Conservation (phyloP, 1,140 invertebrate genomes). For the Gonatopus flavifemur region DNA sequence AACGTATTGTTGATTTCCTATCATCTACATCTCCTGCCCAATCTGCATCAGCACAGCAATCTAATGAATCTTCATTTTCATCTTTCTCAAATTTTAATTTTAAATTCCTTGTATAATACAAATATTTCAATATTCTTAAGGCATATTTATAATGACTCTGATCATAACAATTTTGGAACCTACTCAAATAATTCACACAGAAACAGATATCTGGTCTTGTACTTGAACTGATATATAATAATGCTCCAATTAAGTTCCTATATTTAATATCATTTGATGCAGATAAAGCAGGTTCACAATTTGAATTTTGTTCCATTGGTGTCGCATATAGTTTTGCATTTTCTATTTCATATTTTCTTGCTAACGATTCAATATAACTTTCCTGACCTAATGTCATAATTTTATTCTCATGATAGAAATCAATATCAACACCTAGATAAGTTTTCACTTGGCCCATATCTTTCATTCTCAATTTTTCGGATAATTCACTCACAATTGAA, state of each 20-base stretch:
- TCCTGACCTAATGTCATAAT: background rate
- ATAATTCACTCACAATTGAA: background rate
- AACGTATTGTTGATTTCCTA: constrained; percentile 1
- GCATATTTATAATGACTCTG: constrained; percentile 1
- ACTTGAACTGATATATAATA: background rate
- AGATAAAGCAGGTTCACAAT: background rate
- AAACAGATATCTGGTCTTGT: background rate
- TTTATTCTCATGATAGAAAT: background rate
- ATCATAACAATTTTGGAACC: background rate
- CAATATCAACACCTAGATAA: background rate
- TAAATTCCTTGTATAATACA: background rate
- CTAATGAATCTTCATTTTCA: background rate
- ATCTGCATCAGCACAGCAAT: constrained; percentile 4
- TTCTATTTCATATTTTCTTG: background rate
- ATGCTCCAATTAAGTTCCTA: no score
- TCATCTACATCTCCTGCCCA: constrained; percentile 5
- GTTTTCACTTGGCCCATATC: background rate
- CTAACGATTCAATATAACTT: background rate
- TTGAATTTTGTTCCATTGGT: constrained; percentile 1
- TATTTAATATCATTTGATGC: background rate
- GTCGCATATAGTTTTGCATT: background rate
- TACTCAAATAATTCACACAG: background rate
- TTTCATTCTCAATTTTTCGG: background rate
- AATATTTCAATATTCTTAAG: background rate
- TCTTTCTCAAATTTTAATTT: no score